These are phyloP conservation scores for Pitangus sulphuratus DNA, from an alignment of 2,797 vertebrate species.

Conservation along the genomic window DNA sequence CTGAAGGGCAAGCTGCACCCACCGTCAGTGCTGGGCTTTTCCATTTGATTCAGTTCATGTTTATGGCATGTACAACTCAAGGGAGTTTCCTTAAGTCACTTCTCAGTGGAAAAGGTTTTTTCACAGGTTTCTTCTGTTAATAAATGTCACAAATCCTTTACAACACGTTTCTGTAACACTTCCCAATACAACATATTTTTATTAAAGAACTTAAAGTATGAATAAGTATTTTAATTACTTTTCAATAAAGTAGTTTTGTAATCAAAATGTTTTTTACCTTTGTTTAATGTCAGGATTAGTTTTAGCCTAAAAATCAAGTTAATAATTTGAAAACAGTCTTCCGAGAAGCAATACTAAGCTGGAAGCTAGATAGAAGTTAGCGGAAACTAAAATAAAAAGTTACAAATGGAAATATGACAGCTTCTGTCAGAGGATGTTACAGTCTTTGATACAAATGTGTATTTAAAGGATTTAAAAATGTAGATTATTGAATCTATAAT, in stretches of 20 bases:
- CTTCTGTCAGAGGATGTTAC: neutral
- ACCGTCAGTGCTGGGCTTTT: neutral
- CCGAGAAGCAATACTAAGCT: neutral
- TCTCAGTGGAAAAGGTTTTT: neutral
- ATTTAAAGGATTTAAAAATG: neutral
- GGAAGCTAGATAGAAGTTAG: neutral
- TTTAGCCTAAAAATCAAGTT: neutral
- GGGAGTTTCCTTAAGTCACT: neutral
- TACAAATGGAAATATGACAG: neutral
- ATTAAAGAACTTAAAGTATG: neutral
- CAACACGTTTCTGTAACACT: neutral
- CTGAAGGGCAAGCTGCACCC: neutral
- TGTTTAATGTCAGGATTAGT: neutral
- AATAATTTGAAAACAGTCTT: neutral
- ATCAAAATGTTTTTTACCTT: neutral
- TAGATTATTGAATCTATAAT: neutral
- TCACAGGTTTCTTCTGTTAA: neutral
- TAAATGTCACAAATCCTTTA: neutral
- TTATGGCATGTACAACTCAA: too few relatives aligned
- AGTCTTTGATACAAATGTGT: neutral
- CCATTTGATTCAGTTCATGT: neutral
- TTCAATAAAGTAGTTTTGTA: neutral
- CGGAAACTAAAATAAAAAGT: neutral
- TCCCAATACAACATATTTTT: neutral
- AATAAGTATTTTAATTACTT: neutral